A percentile compares a stretch with the other conserved stretches of the same genome.
Evolutionary conservation across 2,113 vertebrate species (phyloP).

Genomic region (Parus major): DNA sequence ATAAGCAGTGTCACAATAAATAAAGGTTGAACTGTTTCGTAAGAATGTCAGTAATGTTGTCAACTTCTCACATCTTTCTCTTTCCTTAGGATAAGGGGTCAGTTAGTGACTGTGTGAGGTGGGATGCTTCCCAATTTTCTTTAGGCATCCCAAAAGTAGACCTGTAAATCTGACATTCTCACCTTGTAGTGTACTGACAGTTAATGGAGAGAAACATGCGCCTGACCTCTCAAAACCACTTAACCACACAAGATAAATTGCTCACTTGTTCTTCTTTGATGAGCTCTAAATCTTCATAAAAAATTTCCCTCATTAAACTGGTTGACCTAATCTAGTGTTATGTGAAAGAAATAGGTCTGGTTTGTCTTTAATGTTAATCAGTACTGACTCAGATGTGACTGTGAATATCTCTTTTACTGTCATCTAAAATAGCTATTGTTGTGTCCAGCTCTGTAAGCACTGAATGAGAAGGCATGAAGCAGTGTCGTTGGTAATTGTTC

Average conservation of each 20-base stretch:
- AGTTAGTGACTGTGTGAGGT: not conserved
- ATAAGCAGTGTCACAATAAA: not conserved
- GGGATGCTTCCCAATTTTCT: not conserved
- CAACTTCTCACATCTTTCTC: not conserved
- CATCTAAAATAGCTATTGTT: not conserved
- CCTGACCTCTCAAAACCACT: not conserved
- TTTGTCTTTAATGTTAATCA: not conserved
- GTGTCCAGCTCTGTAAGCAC: not conserved
- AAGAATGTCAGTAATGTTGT: not conserved
- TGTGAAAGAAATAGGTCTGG: not conserved
- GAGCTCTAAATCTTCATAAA: not conserved
- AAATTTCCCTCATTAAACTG: not conserved
- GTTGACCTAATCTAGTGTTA: not conserved
- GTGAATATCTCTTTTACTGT: not conserved
- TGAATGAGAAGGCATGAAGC: not conserved
- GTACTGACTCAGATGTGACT: not conserved
- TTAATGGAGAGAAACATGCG: not conserved
- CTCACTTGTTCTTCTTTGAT: not conserved
- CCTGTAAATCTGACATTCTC: not conserved
- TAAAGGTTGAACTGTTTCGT: not conserved
- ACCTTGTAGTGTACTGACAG: not conserved
- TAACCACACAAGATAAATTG: not conserved
- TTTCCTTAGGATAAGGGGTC: not conserved
- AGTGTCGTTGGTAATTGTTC: not conserved
- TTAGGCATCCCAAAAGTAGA: not conserved